Evolutionary conservation across 2,888 invertebrate species (phyloP).

Genomic region (Pyrrhosoma nymphula): DNA sequence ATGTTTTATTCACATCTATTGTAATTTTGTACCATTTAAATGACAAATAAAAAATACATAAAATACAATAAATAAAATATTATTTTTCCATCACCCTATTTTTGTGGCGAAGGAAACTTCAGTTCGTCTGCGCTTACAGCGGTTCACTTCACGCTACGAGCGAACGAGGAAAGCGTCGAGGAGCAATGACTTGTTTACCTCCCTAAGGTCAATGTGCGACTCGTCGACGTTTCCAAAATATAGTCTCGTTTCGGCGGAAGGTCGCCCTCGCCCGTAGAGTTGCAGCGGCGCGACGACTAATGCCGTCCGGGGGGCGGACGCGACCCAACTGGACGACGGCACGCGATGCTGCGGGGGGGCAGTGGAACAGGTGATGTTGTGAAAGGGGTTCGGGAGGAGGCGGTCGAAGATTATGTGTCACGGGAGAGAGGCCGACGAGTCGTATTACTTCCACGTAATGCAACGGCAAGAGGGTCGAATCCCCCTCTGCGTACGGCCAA

Average conservation of each 20-base stretch:
- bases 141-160: no score
- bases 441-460: background rate
- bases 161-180: no score
- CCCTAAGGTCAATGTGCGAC: background rate
- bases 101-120: no score
- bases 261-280: background rate
- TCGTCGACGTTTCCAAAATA: background rate
- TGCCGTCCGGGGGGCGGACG: background rate
- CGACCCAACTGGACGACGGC: background rate
- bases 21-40: no score
- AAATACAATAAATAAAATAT: no score
- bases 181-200: background rate
- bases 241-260: background rate
- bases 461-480: background rate
- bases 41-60: no score
- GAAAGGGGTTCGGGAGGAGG: background rate
- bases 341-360: background rate
- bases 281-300: background rate
- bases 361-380: background rate
- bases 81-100: no score
- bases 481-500: background rate
- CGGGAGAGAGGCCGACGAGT: background rate
- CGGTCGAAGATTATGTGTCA: background rate
- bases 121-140: no score
- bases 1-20: no score